phyloP scores from a whole-genome alignment of 1,140 invertebrate genomes.

The Scylla paramamosain region DNA sequence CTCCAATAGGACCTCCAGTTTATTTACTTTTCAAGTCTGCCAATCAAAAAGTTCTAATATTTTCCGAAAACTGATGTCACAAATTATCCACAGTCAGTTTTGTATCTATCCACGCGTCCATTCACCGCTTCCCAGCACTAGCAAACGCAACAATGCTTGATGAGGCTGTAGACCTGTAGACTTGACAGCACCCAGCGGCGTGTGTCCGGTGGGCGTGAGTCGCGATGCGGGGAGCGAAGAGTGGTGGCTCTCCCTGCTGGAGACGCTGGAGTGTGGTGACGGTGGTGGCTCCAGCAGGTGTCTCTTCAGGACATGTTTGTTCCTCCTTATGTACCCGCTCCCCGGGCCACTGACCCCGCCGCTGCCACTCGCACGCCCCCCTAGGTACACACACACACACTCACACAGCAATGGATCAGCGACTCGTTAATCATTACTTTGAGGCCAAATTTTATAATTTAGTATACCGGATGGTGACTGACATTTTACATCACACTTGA shows the following conservation, averaged over 20 bases:
- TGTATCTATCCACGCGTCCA: no score
- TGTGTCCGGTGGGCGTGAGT: neutral
- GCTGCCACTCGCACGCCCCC: neutral
- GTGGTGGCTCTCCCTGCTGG: neutral
- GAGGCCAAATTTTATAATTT: neutral
- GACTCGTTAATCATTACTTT: neutral
- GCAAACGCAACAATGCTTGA: no score
- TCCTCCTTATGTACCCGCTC: slow-evolving; percentile 5
- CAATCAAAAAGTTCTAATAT: no score
- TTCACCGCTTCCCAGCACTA: no score
- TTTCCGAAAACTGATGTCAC: no score
- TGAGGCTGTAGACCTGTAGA: neutral
- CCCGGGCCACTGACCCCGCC: neutral
- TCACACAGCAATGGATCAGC: neutral
- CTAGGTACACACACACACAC: neutral
- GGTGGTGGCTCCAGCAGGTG: neutral
- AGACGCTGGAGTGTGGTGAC: neutral
- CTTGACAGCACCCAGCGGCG: neutral
- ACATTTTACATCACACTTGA: no score
- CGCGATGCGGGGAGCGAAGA: neutral
- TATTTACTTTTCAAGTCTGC: no score
- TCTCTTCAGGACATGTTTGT: neutral
- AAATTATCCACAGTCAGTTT: no score
- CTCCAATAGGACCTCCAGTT: neutral
- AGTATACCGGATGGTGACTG: neutral